Evolutionary conservation across 2,797 vertebrate genomes (phyloP).

Genomic region (Delichon dasypus): DNA sequence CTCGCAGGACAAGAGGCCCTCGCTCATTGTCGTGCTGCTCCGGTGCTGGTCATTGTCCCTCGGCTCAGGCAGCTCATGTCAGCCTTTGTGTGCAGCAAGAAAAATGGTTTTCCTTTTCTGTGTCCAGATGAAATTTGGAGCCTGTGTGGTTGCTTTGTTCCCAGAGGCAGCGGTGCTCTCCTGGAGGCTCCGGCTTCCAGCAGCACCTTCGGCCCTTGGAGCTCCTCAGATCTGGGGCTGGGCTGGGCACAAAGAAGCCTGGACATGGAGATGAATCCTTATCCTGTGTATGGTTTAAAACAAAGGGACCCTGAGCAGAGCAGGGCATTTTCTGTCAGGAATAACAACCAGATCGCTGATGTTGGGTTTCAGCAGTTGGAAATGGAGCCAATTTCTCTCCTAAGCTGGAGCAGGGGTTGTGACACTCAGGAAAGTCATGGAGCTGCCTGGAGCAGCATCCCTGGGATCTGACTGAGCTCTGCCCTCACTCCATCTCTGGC

Average conservation of each 20-base stretch:
- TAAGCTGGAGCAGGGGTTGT: not conserved
- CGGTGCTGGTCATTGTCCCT: conserved; percentile 42
- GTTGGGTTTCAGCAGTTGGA: not conserved
- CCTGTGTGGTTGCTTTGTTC: not conserved
- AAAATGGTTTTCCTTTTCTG: conserved; percentile 20
- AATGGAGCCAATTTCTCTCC: not conserved
- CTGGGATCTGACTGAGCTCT: not conserved
- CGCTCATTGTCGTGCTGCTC: conserved; percentile 30
- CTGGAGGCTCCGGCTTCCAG: not conserved
- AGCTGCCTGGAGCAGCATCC: not conserved
- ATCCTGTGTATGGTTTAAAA: not conserved
- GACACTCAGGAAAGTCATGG: not conserved
- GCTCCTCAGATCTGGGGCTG: not conserved
- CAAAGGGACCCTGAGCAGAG: not conserved
- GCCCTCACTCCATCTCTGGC: not conserved
- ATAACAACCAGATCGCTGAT: fast-evolving
- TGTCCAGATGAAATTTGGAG: not conserved
- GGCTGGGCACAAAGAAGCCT: not conserved
- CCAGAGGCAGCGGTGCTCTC: not conserved
- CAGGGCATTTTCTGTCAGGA: not conserved
- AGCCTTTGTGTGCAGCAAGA: conserved; percentile 54
- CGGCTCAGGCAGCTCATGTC: conserved; percentile 8
- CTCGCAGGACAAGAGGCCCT: conserved; percentile 17
- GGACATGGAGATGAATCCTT: not conserved
- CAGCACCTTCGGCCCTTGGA: not conserved